Conservation (phyloP, 2,888 invertebrate species). For the Lapara coniferarum region DNA sequence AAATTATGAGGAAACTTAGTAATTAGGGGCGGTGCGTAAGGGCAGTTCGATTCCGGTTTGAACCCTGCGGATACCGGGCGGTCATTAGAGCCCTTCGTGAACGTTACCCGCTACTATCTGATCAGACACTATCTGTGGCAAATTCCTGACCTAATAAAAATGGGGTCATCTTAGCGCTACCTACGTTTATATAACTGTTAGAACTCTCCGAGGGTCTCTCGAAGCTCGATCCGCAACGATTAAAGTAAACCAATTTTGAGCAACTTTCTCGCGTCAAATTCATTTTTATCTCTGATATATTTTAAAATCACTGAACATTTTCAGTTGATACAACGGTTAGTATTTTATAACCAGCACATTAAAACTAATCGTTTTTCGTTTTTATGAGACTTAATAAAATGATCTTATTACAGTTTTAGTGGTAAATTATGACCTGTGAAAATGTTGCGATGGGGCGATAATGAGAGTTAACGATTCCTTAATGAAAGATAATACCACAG, state of each 20-base stretch:
- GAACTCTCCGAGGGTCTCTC: conserved; percentile 16
- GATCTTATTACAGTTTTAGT: neutral
- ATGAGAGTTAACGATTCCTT: neutral
- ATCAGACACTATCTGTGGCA: conserved; percentile 21
- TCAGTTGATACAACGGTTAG: conserved; percentile 3
- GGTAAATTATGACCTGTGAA: neutral
- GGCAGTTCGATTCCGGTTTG: conserved; percentile 12
- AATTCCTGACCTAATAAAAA: conserved; percentile 23
- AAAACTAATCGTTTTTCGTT: conserved; percentile 3
- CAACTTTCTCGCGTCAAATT: conserved; percentile 20
- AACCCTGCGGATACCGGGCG: neutral
- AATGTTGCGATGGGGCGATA: neutral
- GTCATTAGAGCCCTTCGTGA: conserved; percentile 17
- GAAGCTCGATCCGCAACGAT: conserved; percentile 16
- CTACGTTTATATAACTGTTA: conserved; percentile 18
- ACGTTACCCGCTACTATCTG: conserved; percentile 4
- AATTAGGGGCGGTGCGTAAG: conserved; percentile 14
- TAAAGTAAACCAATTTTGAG: conserved; percentile 20
- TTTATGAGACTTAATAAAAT: conserved; percentile 1
- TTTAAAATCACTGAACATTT: neutral
- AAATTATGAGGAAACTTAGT: conserved; percentile 24
- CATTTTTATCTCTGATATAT: conserved; percentile 8
- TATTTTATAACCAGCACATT: neutral
- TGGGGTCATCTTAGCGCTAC: conserved; percentile 14
- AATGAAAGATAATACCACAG: too few relatives aligned